Percentiles rank a stretch among this genome's conserved stretches.
Evolutionary conservation across 2,113 vertebrate genomes (phyloP).

Genomic region (Andinoacara biseriatus): DNA sequence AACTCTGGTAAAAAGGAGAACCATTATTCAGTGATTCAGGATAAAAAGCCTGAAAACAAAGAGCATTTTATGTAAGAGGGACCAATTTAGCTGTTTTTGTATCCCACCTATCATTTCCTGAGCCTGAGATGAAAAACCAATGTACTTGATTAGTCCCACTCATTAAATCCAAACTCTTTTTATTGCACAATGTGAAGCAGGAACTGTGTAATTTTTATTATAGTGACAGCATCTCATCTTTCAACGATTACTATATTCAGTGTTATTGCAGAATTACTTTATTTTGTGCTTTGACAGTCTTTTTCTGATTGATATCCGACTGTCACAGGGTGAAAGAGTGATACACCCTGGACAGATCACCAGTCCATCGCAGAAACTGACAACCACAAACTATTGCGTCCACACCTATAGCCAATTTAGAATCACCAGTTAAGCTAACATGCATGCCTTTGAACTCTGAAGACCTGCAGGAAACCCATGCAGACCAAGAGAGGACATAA

Average conservation of each 20-base stretch:
- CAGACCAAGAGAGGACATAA: background rate
- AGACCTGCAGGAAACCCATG: background rate
- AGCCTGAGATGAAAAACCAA: background rate
- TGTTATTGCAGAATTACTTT: background rate
- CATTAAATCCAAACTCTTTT: constrained; percentile 3
- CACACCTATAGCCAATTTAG: background rate
- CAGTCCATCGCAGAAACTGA: background rate
- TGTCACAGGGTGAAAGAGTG: background rate
- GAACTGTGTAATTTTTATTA: background rate
- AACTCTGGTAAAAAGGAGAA: background rate
- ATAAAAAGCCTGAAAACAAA: background rate
- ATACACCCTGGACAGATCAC: background rate
- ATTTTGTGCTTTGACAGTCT: background rate
- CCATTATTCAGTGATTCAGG: background rate
- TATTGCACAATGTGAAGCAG: background rate
- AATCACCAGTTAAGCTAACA: background rate
- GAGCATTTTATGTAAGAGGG: background rate
- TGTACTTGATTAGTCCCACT: background rate
- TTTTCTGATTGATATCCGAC: background rate
- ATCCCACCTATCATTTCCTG: background rate
- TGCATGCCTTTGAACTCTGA: background rate
- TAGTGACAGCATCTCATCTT: background rate
- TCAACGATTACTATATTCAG: background rate
- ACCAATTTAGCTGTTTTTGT: background rate
- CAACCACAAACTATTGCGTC: background rate